Evolutionary conservation across 2,113 vertebrate genomes (phyloP).

Genomic region (Papio anubis): DNA sequence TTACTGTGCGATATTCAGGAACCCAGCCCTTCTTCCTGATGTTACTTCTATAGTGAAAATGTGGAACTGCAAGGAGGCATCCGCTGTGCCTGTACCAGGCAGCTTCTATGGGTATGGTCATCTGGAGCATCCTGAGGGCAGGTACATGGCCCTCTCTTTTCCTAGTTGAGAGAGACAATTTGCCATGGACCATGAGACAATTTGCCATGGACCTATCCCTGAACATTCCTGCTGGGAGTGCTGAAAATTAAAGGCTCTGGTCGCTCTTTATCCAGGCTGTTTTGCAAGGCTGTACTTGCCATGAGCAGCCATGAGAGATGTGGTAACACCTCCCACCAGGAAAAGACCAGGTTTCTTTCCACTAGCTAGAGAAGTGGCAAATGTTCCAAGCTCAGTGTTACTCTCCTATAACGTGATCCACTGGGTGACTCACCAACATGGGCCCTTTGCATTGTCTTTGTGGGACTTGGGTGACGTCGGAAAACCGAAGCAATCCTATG

Average conservation of each 20-base stretch:
- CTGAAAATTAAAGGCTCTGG: background rate
- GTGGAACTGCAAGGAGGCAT: background rate
- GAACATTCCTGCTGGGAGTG: background rate
- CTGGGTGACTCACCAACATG: fast-evolving
- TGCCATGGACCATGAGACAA: no score
- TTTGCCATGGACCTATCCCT: background rate
- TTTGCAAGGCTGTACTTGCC: background rate
- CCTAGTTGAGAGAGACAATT: background rate
- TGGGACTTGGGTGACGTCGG: background rate
- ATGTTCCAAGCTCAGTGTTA: background rate
- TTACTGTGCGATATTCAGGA: background rate
- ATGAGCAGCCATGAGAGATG: background rate
- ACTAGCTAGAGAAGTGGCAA: background rate
- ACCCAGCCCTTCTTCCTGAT: background rate
- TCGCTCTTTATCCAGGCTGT: background rate
- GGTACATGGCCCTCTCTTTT: background rate
- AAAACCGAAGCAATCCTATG: background rate
- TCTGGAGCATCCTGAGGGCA: background rate
- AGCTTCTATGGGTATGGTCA: no score
- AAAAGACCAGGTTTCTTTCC: background rate
- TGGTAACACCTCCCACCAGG: background rate
- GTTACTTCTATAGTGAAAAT: background rate
- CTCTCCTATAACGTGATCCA: background rate
- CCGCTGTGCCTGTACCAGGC: fast-evolving
- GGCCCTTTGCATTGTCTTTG: background rate